Percentiles rank a stretch among this genome's conserved stretches.
Conservation (phyloP, 2,113 vertebrate species). For the Chaetops frenatus region DNA sequence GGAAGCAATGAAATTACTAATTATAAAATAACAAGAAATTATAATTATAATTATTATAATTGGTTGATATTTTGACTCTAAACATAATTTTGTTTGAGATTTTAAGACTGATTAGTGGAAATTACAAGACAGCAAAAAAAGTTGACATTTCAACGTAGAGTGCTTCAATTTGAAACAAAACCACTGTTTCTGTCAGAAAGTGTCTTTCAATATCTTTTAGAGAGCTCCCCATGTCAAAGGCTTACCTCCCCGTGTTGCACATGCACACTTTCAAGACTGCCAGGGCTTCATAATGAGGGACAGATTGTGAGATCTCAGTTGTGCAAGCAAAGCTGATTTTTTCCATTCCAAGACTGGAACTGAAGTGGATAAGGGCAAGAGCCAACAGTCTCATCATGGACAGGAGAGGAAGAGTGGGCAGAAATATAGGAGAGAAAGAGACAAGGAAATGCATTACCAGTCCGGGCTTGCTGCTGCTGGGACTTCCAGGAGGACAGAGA, state of each 20-base stretch:
- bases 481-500: not conserved
- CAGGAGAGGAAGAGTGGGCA: not conserved
- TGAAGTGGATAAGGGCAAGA: not conserved
- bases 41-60: not conserved
- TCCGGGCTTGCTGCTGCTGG: not conserved
- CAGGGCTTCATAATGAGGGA: not conserved
- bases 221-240: not conserved
- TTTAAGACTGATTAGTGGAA: not conserved
- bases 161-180: not conserved
- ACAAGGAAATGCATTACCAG: not conserved
- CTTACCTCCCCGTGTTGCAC: not conserved
- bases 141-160: not conserved
- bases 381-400: not conserved
- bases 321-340: not conserved
- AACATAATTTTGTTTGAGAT: not conserved
- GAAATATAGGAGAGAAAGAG: not conserved
- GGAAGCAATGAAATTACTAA: not conserved
- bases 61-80: not conserved
- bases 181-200: not conserved
- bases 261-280: not conserved
- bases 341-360: not conserved
- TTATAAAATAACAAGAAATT: not conserved
- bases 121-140: not conserved
- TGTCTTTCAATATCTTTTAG: not conserved
- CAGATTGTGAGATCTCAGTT: not conserved